phyloP scores from a whole-genome alignment of 2,113 vertebrate genomes.

The Melospiza melodia region DNA sequence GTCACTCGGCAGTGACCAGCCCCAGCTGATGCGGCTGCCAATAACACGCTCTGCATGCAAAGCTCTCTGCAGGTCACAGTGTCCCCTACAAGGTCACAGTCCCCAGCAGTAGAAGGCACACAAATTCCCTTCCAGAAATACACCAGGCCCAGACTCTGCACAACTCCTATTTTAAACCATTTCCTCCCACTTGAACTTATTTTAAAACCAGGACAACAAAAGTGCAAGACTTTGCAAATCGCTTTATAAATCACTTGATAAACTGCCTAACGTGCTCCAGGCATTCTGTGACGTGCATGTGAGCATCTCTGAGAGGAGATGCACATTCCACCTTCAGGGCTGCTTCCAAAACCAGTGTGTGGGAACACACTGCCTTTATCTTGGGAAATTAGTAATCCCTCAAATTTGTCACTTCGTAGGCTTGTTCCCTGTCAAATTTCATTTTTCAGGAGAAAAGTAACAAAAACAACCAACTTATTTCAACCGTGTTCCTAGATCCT shows the following conservation, averaged over 20 bases:
- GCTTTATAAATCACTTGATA: not conserved
- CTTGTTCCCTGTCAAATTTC: not conserved
- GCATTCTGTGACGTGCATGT: not conserved
- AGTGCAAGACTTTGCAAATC: not conserved
- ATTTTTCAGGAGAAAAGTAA: not conserved
- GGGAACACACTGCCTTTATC: not conserved
- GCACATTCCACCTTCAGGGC: not conserved
- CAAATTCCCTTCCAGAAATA: not conserved
- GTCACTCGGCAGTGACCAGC: fast-evolving
- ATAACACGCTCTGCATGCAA: fast-evolving
- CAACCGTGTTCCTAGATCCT: not conserved
- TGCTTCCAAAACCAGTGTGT: not conserved
- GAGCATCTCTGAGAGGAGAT: not conserved
- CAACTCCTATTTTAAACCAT: not conserved
- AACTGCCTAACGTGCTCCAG: not conserved
- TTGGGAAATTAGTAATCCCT: not conserved
- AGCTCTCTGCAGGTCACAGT: fast-evolving
- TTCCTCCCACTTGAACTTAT: not conserved
- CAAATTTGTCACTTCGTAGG: not conserved
- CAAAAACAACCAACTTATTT: not conserved
- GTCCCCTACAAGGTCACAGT: not conserved
- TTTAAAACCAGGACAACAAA: constrained; percentile 8
- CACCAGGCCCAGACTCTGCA: not conserved
- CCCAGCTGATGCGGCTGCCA: not conserved
- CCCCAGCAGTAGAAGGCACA: not conserved